Evolutionary conservation across 2,888 invertebrate genomes (phyloP).

Genomic region (Platerodrilus igneus): DNA sequence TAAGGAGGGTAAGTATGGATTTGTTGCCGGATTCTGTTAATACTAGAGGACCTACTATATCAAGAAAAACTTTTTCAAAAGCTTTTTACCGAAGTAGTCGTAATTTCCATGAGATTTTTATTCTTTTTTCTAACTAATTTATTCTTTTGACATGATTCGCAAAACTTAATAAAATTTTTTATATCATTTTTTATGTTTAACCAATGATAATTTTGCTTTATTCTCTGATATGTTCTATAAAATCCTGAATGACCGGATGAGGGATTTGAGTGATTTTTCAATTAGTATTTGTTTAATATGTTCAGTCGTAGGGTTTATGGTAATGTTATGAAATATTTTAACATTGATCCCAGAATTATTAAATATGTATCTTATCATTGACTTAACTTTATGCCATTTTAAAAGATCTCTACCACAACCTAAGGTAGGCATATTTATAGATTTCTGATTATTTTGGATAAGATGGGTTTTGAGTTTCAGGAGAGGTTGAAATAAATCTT

Average conservation of each 20-base stretch:
- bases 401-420: slow-evolving; percentile 8
- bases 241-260: too few species aligned
- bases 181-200: slow-evolving; percentile 36
- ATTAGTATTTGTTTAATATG: slow-evolving; percentile 27
- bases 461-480: slow-evolving; percentile 10
- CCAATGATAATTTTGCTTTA: slow-evolving; percentile 35
- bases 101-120: slow-evolving; percentile 35
- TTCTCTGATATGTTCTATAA: slow-evolving; percentile 29
- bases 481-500: slow-evolving; percentile 25
- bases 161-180: slow-evolving; percentile 33
- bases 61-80: too few species aligned
- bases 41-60: too few species aligned
- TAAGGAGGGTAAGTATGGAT: slow-evolving; percentile 32
- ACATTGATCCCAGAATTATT: slow-evolving; percentile 23
- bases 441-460: slow-evolving; percentile 3
- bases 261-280: slow-evolving; percentile 28
- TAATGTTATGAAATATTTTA: slow-evolving; percentile 20
- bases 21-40: too few species aligned
- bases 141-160: slow-evolving; percentile 36
- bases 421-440: slow-evolving; percentile 6
- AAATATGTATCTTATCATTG: slow-evolving; percentile 25
- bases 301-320: slow-evolving; percentile 12
- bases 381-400: slow-evolving; percentile 13
- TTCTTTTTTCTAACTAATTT: slow-evolving; percentile 29
- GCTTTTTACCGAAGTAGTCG: slow-evolving; percentile 30